Evolutionary conservation across 2,113 vertebrate genomes (phyloP), one percentile per base, ranked within the genome.

Genomic region (Empidonax traillii): DNA sequence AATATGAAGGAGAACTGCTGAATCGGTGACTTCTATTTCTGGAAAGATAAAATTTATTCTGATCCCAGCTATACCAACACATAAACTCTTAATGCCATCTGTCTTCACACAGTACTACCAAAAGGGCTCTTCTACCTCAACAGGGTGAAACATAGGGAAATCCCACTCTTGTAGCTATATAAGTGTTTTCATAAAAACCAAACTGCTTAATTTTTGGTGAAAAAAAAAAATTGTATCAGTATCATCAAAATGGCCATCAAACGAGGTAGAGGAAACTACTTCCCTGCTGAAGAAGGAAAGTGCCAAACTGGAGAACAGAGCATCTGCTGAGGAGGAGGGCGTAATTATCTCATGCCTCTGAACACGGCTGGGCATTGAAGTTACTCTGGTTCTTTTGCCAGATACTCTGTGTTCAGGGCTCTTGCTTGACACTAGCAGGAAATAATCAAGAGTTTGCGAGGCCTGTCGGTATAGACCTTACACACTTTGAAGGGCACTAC

Each of bases 331-430:
- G 59, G 84, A 96, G 73, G 89, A 90, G 39, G 55, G 66, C 94
- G 31, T 92, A 95, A 96, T 96, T 97, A 96, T 89, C 85, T 91
- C 86, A 35, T 41, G 80, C 82, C 88, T 96, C 85, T 95, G 93
- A 97, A 94, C 90, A 96, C 89, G 41, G 2, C 41, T 83, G 93
- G 95, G 84, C 87, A 94, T 31, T 85, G 74, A 89, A 97, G 87
- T 80, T 90, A 92, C 49, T 85, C 19, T 18, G 86, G 71, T 23
- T 86, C 44, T 85, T 86, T 85, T 95, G 84, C 89, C 95, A 95
- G 86, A 92, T n/a, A 31, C 37, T 66, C 53, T 85, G 31, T 63
- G 75, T 90, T 91, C 87, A 90, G 73, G 85, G 72, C 77, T 94
- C 77, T 80, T 91, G 68, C 41, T 33, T 35, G 62, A 94, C 30